Conservation (phyloP, 2,113 vertebrate species). For the Lasiurus cinereus region DNA sequence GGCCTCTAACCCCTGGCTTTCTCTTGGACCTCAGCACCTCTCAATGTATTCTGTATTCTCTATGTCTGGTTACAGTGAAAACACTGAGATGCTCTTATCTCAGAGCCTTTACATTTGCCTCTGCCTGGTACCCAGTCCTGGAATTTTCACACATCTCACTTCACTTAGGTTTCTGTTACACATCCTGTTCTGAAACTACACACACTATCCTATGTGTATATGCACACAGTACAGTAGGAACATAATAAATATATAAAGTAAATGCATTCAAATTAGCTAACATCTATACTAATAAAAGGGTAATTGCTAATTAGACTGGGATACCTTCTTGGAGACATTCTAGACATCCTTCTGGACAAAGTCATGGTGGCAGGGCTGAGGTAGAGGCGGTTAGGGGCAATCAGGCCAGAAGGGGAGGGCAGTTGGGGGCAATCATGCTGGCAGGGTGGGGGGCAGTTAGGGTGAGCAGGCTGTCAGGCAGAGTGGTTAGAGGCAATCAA, state of each 20-base stretch:
- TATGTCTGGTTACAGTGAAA: background rate
- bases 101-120: background rate
- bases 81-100: background rate
- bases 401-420: no score
- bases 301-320: no score
- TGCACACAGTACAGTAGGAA: background rate
- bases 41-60: background rate
- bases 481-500: no score
- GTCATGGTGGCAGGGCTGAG: no score
- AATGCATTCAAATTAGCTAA: background rate
- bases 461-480: no score
- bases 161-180: conserved; percentile 12
- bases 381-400: no score
- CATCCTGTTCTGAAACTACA: background rate
- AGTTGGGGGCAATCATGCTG: no score
- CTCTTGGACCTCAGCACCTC: background rate
- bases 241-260: background rate
- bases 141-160: background rate
- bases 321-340: no score
- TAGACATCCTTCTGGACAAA: no score
- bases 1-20: background rate
- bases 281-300: no score
- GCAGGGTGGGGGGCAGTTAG: no score
- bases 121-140: background rate
- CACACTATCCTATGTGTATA: background rate